Evolutionary conservation across 2,113 vertebrate genomes (phyloP).

Genomic region (Boulengeromyrus knoepffleri): DNA sequence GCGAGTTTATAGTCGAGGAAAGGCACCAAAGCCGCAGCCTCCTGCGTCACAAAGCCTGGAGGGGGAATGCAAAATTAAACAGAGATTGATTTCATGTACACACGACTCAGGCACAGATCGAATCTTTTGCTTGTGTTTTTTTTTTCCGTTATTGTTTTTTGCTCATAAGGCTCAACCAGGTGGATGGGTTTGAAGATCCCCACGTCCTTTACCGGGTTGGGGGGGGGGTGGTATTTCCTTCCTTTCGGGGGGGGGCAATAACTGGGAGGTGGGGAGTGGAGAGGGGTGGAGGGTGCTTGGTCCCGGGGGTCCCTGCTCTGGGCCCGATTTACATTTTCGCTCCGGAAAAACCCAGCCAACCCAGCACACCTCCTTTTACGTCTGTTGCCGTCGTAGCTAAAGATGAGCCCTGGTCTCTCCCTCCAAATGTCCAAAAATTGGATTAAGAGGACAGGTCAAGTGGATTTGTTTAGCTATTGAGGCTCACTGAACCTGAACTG

Average conservation of each 20-base stretch:
- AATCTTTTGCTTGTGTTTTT: slow-evolving; percentile 39
- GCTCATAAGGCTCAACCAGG: slow-evolving; percentile 44
- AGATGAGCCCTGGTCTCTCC: background rate
- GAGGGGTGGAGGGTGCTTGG: background rate
- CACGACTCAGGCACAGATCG: slow-evolving; percentile 46
- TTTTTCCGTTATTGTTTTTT: slow-evolving; percentile 26
- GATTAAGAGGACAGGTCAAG: slow-evolving; percentile 15
- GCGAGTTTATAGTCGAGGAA: slow-evolving; percentile 92
- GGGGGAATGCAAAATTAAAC: slow-evolving; percentile 76
- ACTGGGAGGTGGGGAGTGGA: background rate
- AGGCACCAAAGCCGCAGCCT: slow-evolving; percentile 90
- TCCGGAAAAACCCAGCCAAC: background rate
- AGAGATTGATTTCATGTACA: slow-evolving; percentile 67
- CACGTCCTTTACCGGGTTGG: slow-evolving; percentile 35
- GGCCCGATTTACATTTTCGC: background rate
- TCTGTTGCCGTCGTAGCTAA: background rate
- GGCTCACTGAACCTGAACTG: slow-evolving; percentile 19
- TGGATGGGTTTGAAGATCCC: slow-evolving; percentile 36
- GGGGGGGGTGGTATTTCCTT: background rate
- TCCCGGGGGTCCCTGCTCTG: background rate
- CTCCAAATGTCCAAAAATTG: slow-evolving; percentile 11
- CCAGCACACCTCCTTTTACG: background rate
- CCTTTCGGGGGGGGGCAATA: background rate
- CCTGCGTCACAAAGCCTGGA: slow-evolving; percentile 78
- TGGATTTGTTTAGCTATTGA: slow-evolving; percentile 13